Conservation (phyloP, 2,888 invertebrate genomes). For the Synanthedon tipuliformis region DNA sequence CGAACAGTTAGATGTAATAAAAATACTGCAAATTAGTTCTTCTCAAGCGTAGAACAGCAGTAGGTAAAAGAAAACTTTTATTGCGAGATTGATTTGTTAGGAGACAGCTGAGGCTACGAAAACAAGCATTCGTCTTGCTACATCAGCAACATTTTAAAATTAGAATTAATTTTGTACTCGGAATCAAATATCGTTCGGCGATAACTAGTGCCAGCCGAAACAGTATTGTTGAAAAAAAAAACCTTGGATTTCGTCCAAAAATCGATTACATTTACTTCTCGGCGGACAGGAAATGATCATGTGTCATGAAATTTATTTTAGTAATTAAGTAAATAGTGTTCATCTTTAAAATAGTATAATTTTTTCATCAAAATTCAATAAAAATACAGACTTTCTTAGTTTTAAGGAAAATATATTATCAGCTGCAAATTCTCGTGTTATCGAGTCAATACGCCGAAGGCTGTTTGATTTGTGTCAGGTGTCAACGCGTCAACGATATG, state of each 20-base stretch:
- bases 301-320: slow-evolving; percentile 4
- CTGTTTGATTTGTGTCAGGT: slow-evolving; percentile 29
- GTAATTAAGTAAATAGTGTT: not conserved
- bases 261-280: slow-evolving; percentile 59
- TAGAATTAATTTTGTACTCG: slow-evolving; percentile 51
- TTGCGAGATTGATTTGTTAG: slow-evolving; percentile 4
- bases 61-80: not conserved
- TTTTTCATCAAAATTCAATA: not conserved
- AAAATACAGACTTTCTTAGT: not conserved
- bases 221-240: slow-evolving; percentile 41
- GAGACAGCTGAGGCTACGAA: slow-evolving; percentile 4
- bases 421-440: slow-evolving; percentile 24
- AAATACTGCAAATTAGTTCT: not conserved
- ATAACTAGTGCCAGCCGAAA: slow-evolving; percentile 50
- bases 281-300: slow-evolving; percentile 39
- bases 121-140: slow-evolving; percentile 6
- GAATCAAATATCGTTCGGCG: slow-evolving; percentile 56
- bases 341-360: no score
- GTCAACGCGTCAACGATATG: slow-evolving; percentile 51
- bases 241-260: slow-evolving; percentile 51
- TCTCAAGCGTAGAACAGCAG: not conserved
- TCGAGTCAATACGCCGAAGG: slow-evolving; percentile 16
- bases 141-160: slow-evolving; percentile 39
- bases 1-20: not conserved
- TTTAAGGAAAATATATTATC: not conserved